Base-by-base conservation (phyloP, 2,113 vertebrate genomes). In the Macroglossus sobrinus region DNA sequence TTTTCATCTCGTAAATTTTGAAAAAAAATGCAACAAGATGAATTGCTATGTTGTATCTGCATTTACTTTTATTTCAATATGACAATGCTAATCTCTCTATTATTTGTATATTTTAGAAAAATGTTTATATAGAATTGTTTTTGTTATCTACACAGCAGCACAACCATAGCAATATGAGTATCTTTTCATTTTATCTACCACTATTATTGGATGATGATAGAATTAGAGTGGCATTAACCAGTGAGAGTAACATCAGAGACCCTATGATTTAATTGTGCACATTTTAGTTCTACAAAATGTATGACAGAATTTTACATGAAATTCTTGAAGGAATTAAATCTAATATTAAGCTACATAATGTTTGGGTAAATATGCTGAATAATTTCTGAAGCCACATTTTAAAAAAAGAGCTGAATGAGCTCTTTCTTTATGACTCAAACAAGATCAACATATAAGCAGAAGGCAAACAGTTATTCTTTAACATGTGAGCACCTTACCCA, bases 371-470 rank as follows among this genome's bases (percentile, higher is more conserved):
- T 90, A 90, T 28, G 6, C 15, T 96, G 47, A 94, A 84, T 84
- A 68, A 92, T 72, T 89, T 92, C 79, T 96, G 45, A 97, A 90
- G 28, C 47, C 5, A 93, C 38, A 50, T 64, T 92, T 95, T 74
- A 61, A n/a, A 10, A 75, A 79, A 92, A 57, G 28, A n/a, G 3
- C 19, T 87, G 30, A 88, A 92, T 87, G 38, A 87, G 18, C 10
- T 64, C 30, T 3, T 59, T 57, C 7, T 78, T 35, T 9, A 75
- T 71, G 50, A 64, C 9, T 93, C 13, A 90, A 78, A 8, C n/a
- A 95, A 64, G 9, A 87, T 71, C 47, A 93, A 68, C 24, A 64
- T 53, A 57, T 4, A 82, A 89, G 53, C 43, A 38, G 11, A 90
- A 63, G 10, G 2, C 53, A 40, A 93, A 91, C 9, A 91, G 30